Evolutionary conservation across 2,113 vertebrate genomes (phyloP).

Genomic region (Oreotrochilus melanogaster): DNA sequence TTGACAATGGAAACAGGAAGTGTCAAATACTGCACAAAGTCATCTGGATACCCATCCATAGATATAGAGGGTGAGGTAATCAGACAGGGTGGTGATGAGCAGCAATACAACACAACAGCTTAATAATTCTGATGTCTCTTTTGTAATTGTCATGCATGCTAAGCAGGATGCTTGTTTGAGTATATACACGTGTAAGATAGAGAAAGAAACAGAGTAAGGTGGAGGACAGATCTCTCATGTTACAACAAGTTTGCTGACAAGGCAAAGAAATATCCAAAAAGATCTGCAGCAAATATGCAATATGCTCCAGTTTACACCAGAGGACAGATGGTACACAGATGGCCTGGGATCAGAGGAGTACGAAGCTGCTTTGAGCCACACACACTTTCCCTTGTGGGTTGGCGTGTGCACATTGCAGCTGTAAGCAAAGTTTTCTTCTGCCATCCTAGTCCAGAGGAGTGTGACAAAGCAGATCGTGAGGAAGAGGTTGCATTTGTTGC

Average conservation of each 20-base stretch:
- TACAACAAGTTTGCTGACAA: slow-evolving; percentile 57
- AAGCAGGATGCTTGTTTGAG: not conserved
- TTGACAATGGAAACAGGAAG: not conserved
- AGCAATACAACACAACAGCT: not conserved
- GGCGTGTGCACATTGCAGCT: rapidly evolving
- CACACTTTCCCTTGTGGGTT: rapidly evolving
- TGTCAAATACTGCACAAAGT: not conserved
- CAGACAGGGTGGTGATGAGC: not conserved
- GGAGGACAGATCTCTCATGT: not conserved
- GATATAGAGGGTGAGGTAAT: not conserved
- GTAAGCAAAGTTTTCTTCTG: not conserved
- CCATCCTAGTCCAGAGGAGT: not conserved
- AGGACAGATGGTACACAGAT: slow-evolving; percentile 41
- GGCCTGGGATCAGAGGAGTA: not conserved
- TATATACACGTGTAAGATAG: not conserved
- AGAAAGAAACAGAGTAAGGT: not conserved
- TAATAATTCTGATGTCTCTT: not conserved
- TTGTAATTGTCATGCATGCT: not conserved
- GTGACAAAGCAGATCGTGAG: not conserved
- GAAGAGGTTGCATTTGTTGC: not conserved
- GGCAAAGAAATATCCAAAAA: slow-evolving; percentile 36
- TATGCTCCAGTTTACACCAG: not conserved
- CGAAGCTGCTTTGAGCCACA: not conserved
- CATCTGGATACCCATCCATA: not conserved
- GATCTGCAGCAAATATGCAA: not conserved